Conservation (phyloP, 2,113 vertebrate genomes). For the Pelobates fuscus region DNA sequence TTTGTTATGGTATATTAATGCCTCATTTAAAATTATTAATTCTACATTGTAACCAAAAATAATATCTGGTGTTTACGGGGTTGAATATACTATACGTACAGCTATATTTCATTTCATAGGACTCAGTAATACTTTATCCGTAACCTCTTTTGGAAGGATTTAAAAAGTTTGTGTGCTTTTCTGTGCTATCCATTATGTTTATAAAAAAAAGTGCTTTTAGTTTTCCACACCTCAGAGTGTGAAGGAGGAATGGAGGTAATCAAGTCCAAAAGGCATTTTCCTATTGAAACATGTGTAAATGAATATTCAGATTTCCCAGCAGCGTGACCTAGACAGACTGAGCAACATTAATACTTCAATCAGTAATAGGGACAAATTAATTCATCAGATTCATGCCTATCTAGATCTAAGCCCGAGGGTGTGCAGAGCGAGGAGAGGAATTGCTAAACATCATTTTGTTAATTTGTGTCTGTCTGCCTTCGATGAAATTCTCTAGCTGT, state of each 20-base stretch:
- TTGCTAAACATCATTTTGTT: slow-evolving; percentile 35
- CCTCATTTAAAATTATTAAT: too few relatives aligned
- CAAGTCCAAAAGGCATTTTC: neutral
- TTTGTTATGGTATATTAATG: too few relatives aligned
- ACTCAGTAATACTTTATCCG: too few relatives aligned
- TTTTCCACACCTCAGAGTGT: too few relatives aligned
- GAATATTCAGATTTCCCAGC: slow-evolving; percentile 8
- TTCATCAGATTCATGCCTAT: slow-evolving; percentile 38
- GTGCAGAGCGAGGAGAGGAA: slow-evolving; percentile 14
- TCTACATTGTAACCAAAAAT: too few relatives aligned
- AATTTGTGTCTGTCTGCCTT: slow-evolving; percentile 27
- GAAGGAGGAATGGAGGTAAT: neutral
- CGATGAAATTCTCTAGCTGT: slow-evolving; percentile 7
- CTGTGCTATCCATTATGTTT: too few relatives aligned
- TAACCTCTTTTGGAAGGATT: too few relatives aligned
- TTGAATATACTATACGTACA: too few relatives aligned
- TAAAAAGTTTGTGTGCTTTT: too few relatives aligned
- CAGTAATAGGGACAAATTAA: slow-evolving; percentile 31
- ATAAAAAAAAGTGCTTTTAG: too few relatives aligned
- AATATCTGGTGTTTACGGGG: too few relatives aligned
- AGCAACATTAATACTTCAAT: slow-evolving; percentile 11
- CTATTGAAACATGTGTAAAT: neutral
- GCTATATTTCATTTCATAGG: too few relatives aligned
- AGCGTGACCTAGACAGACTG: slow-evolving; percentile 29
- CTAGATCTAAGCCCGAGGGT: neutral